A percentile compares a stretch with the other conserved stretches of the same genome.
These are phyloP conservation scores for Sceliomorpha sp. DNA, from an alignment of 2,888 invertebrate genomes.

Conservation along the genomic window DNA sequence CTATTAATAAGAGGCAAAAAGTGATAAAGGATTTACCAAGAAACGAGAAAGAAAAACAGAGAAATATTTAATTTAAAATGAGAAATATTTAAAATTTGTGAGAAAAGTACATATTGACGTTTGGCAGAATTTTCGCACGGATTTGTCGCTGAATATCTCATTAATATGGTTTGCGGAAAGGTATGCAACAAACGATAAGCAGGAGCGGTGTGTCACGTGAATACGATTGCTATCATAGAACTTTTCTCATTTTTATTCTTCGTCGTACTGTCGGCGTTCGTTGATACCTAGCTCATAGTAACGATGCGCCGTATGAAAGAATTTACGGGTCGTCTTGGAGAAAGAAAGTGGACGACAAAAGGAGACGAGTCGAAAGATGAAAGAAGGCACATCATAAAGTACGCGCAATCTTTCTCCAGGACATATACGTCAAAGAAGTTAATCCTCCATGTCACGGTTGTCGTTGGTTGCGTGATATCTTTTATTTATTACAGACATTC, in stretches of 20 bases:
- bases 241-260: conserved; percentile 24
- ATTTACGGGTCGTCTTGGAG: conserved; percentile 45
- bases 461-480: conserved; percentile 71
- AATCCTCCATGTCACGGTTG: conserved; percentile 53
- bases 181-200: too few relatives aligned
- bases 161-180: too few relatives aligned
- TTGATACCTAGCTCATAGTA: conserved; percentile 75
- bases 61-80: too few relatives aligned
- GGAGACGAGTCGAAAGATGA: conserved; percentile 17
- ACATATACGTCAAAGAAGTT: conserved; percentile 56
- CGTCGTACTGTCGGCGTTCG: conserved; percentile 57
- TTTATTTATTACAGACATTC: conserved; percentile 80
- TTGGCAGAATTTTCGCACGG: too few relatives aligned
- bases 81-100: too few relatives aligned
- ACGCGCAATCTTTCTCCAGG: conserved; percentile 51
- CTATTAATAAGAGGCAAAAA: too few relatives aligned
- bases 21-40: too few relatives aligned
- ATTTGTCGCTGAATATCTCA: too few relatives aligned
- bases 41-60: too few relatives aligned
- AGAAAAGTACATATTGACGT: too few relatives aligned
- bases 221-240: conserved; percentile 1
- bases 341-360: conserved; percentile 35
- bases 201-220: not conserved
- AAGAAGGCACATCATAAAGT: conserved; percentile 30
- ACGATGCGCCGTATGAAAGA: conserved; percentile 55